Base-by-base conservation (phyloP, 1,140 invertebrate genomes). In the Drosophila pandora region DNA sequence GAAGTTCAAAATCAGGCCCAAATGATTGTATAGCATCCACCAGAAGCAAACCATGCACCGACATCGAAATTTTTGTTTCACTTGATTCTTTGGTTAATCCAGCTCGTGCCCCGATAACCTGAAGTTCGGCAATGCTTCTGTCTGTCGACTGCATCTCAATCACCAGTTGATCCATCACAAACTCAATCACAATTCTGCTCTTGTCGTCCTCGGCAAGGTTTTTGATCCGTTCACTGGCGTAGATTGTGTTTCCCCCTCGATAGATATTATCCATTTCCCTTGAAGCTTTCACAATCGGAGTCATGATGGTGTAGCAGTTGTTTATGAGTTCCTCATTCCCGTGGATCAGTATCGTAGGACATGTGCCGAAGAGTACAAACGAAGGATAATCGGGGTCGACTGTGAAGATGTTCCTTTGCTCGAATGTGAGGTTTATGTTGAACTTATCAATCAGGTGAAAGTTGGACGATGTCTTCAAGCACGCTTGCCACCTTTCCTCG, bases 1-100 rank as follows among this genome's bases (percentile, higher is more conserved):
- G 92, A 6, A 99, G 92, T 90, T 99, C 98, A 93, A 98, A 99
- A 93, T 99, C 98, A 2, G 95, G 95, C 0, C 98, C 98, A 92
- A 97, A 98, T 7, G 96, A 97, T 92, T 99, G 98, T 72, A 99
- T 93, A 45, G 97, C 98, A 93, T 99, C 98, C 0, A 98, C 98
- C 8, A 99, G 91, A 8, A 99, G 93, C 50, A 99, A 93, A 71
- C 97, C 97, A 92, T 98, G 97, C 9, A 99, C 97, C 32, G 96
- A 97, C 39, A 99, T 94, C 0, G 95, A 95, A 8, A 97, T 92
- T 62, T 94, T 95, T 0, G 95, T 94, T 90, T 98, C 96, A 30
- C 93, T 93, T 0, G 72, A 95, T 94, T 54, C 95, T 92, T 92
- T 95, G 95, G 13, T 94, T 95, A 76, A 96, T 92, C 95, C 94